Percentiles rank a stretch among this genome's conserved stretches.
These are phyloP conservation scores for Biston betularia DNA, from an alignment of 2,888 invertebrate genomes.

Conservation along the genomic window DNA sequence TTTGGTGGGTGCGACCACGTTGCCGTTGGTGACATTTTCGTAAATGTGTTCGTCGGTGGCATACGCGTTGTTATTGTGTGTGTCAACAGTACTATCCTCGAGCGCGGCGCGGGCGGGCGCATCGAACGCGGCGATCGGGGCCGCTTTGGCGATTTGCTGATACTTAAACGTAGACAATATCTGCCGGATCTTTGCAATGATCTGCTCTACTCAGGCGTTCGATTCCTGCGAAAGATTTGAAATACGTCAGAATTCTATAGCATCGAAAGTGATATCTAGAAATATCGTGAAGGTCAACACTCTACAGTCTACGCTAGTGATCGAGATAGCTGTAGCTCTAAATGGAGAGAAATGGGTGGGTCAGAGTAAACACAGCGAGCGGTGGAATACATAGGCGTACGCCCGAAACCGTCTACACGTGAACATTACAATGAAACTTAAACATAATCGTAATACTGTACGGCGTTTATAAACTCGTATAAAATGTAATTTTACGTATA, in stretches of 20 bases:
- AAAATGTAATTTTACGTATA: conserved; percentile 68
- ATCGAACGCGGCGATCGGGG: conserved; percentile 81
- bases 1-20: conserved; percentile 79
- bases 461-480: conserved; percentile 76
- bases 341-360: conserved; percentile 65
- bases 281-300: conserved; percentile 61
- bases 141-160: conserved; percentile 86
- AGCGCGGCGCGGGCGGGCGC: conserved; percentile 68
- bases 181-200: conserved; percentile 93
- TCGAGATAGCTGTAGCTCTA: conserved; percentile 69
- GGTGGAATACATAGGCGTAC: conserved; percentile 60
- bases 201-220: conserved; percentile 96
- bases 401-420: conserved; percentile 56
- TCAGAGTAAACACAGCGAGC: conserved; percentile 56
- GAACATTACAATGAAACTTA: conserved; percentile 63
- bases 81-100: conserved; percentile 77
- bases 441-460: conserved; percentile 75
- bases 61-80: conserved; percentile 67
- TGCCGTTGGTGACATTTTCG: conserved; percentile 80
- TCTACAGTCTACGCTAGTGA: conserved; percentile 74
- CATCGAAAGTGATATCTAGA: conserved; percentile 50
- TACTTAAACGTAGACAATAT: conserved; percentile 91
- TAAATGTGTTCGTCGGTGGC: conserved; percentile 63
- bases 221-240: conserved; percentile 89
- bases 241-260: conserved; percentile 74